phyloP scores from a whole-genome alignment of 2,888 invertebrate genomes.

The Sphaerophoria taeniata region DNA sequence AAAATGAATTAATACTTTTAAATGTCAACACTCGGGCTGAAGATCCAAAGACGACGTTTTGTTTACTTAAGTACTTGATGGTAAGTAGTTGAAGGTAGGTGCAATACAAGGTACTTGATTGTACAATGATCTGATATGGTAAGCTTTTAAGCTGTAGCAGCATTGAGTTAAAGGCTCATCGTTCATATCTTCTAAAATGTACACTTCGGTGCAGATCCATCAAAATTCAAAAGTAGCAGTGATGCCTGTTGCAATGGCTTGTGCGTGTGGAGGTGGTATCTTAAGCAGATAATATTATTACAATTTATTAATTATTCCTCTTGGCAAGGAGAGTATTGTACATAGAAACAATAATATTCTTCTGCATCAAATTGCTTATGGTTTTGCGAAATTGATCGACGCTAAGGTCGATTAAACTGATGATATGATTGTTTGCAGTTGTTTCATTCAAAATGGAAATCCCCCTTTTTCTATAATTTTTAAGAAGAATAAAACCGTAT shows the following conservation, averaged over 20 bases:
- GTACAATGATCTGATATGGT: conserved; percentile 61
- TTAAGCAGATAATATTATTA: conserved; percentile 67
- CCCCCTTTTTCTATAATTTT: no score
- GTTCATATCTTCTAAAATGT: conserved; percentile 39
- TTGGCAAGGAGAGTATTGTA: conserved; percentile 38
- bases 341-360: conserved; percentile 21
- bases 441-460: neutral
- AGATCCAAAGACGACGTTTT: conserved; percentile 2
- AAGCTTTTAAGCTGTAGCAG: conserved; percentile 11
- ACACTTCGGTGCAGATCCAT: conserved; percentile 64
- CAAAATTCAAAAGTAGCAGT: conserved; percentile 27
- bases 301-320: conserved; percentile 69
- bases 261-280: conserved; percentile 67
- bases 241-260: conserved; percentile 34
- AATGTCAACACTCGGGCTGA: conserved; percentile 63
- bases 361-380: conserved; percentile 53
- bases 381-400: conserved; percentile 64
- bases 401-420: conserved; percentile 62
- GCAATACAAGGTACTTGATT: conserved; percentile 4
- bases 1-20: conserved; percentile 72
- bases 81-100: neutral
- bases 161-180: conserved; percentile 53
- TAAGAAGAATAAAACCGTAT: no score
- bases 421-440: conserved; percentile 56
- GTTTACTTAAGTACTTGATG: conserved; percentile 16